Evolutionary conservation across 2,797 vertebrate genomes (phyloP).

Genomic region (Hypotaenidia okinawae): DNA sequence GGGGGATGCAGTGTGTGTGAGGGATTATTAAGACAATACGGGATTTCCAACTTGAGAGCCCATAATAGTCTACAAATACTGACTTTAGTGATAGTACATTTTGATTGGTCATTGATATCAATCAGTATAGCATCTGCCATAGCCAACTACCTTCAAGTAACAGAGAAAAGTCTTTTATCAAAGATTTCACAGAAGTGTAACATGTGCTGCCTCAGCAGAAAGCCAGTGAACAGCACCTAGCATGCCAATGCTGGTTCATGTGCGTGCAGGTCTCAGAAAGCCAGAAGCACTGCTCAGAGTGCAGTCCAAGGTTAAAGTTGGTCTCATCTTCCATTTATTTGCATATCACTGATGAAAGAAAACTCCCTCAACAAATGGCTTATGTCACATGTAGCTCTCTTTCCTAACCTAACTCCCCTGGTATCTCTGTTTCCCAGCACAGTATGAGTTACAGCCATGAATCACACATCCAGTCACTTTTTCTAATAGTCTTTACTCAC

Average conservation of each 20-base stretch:
- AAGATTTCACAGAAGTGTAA: neutral
- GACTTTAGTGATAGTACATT: conserved; percentile 21
- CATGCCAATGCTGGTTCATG: neutral
- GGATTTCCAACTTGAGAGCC: conserved; percentile 44
- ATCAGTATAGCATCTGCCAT: conserved; percentile 19
- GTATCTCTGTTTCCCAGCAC: neutral
- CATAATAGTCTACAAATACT: conserved; percentile 40
- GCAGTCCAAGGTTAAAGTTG: neutral
- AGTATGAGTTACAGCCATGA: neutral
- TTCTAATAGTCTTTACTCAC: conserved; percentile 80
- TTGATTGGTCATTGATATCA: conserved; percentile 21
- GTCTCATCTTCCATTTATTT: neutral
- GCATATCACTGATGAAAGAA: neutral
- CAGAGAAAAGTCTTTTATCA: neutral
- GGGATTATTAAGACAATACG: conserved; percentile 38
- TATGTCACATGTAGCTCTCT: neutral
- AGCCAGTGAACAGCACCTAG: neutral
- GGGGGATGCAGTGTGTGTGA: neutral
- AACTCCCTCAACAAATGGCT: neutral
- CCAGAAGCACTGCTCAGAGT: neutral
- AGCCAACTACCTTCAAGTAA: neutral
- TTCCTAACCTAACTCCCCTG: neutral
- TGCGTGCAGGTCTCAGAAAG: neutral
- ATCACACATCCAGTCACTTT: neutral
- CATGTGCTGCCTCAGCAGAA: neutral